Conservation (phyloP, 2,113 vertebrate genomes). For the Forbesichthys agassizii region DNA sequence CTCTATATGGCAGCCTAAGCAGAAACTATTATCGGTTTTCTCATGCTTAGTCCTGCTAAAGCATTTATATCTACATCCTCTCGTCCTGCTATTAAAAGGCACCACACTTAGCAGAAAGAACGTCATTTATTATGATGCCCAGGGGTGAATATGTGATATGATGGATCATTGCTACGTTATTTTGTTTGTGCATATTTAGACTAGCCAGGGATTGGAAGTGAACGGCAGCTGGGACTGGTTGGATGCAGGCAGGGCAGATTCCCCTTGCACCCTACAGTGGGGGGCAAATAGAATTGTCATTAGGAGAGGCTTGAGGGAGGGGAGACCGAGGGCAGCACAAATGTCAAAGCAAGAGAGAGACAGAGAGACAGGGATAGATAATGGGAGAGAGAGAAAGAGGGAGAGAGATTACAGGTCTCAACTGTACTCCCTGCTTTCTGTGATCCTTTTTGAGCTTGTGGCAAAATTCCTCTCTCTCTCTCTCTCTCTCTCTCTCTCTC, state of each 20-base stretch:
- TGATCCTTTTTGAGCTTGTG: background rate
- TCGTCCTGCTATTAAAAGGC: slow-evolving; percentile 10
- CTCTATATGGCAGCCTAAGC: no score
- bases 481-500: background rate
- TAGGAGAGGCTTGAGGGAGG: no score
- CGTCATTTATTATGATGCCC: slow-evolving; percentile 42
- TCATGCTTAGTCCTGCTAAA: background rate
- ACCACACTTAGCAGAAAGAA: slow-evolving; percentile 14
- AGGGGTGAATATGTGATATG: slow-evolving; percentile 26
- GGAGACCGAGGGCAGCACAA: no score
- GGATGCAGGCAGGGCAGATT: no score
- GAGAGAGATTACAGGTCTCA: no score
- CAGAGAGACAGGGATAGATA: no score
- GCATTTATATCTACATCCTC: background rate
- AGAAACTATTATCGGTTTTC: background rate
- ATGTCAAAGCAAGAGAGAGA: no score
- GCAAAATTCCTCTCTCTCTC: background rate
- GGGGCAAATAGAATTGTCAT: no score
- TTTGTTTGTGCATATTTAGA: slow-evolving; percentile 9
- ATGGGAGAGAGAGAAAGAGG: no score
- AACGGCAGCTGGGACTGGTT: no score
- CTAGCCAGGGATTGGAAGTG: no score
- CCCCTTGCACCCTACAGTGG: no score
- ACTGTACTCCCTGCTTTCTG: background rate
- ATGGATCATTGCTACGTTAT: slow-evolving; percentile 43